Base-by-base conservation (phyloP, 2,888 invertebrate species). In the Lissonota sp. region DNA sequence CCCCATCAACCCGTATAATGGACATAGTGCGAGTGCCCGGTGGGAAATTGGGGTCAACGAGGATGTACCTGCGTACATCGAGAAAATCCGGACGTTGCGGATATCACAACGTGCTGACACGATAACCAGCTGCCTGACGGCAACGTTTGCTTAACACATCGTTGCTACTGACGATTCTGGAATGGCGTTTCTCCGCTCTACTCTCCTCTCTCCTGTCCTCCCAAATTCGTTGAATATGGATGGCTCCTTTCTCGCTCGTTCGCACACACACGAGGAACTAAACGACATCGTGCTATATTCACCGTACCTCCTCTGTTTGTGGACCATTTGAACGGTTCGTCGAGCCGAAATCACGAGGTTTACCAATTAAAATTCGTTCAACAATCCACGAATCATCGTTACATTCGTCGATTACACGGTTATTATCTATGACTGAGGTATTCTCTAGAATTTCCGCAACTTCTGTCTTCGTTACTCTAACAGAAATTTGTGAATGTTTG, bases 281-380 rank as follows among this genome's bases (percentile, higher is more conserved):
- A 26, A 26, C 55, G 49, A 63, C 72, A 72, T 72, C 57, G 62
- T 76, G 76, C 49, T 72, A 26, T 26, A 26, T 26, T 26, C 26
- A 26, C 26, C 26, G 26, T 26, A 26, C 62, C 72, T 42, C 51
- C 53, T 84, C 84, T 86, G 87, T 90, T 89, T 88, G 88, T 86
- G 86, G 89, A 87, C 90, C 89, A 88, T 88, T 26, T 88, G 89
- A 88, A 89, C 89, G 87, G 90, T 89, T 88, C 88, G 66, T 64
- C 73, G 75, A 72, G 58, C 71, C 85, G 84, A 87, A 90, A 90
- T 90, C 88, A 89, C 88, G 88, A 87, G 88, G 86, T 87, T 86
- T 89, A 88, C 88, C 90, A 88, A 91, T 89, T 89, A 91, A 90
- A 89, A 88, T 88, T 88, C 88, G 87, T 88, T 91, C 89, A 89